phyloP scores from a whole-genome alignment of 2,797 vertebrate species.

The Cercopithecus hamlyni region DNA sequence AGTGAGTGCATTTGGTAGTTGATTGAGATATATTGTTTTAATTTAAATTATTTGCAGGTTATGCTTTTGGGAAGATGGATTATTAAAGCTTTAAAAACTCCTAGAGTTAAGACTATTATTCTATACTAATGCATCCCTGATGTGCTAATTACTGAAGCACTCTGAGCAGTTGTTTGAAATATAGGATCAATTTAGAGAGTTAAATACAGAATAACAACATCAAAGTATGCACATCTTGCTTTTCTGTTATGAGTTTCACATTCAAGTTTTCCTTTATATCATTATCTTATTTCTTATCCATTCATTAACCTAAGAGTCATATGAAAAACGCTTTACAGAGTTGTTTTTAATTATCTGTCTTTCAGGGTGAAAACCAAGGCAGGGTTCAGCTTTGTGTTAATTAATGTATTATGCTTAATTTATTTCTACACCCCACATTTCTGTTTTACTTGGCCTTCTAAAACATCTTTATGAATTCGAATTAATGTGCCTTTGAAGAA shows the following conservation, averaged over 20 bases:
- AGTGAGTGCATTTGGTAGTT: neutral
- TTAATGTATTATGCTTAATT: conserved; percentile 54
- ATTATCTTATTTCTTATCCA: conserved; percentile 33
- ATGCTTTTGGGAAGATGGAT: neutral
- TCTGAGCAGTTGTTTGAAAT: conserved; percentile 64
- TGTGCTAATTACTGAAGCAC: conserved; percentile 63
- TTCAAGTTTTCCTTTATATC: conserved; percentile 13
- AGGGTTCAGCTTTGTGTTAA: conserved; percentile 61
- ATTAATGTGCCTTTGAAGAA: conserved; percentile 43
- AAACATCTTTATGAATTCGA: conserved; percentile 44
- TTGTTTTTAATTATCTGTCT: conserved; percentile 70
- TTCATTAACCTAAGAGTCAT: conserved; percentile 16
- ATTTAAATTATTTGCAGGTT: conserved; percentile 49
- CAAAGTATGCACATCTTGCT: conserved; percentile 37
- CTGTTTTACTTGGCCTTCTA: conserved; percentile 45
- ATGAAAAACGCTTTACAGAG: conserved; percentile 37
- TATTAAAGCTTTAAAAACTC: conserved; percentile 47
- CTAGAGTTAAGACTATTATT: conserved; percentile 35
- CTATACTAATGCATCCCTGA: conserved; percentile 53
- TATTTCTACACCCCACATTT: neutral
- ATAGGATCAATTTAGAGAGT: conserved; percentile 63
- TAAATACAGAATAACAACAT: conserved; percentile 64
- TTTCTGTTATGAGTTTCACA: conserved; percentile 33
- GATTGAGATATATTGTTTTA: conserved; percentile 37
- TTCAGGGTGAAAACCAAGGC: conserved; percentile 44